Percentiles rank a stretch among this genome's conserved stretches.
Conservation (phyloP, 2,797 vertebrate species). For the Coccyzus lansbergi region DNA sequence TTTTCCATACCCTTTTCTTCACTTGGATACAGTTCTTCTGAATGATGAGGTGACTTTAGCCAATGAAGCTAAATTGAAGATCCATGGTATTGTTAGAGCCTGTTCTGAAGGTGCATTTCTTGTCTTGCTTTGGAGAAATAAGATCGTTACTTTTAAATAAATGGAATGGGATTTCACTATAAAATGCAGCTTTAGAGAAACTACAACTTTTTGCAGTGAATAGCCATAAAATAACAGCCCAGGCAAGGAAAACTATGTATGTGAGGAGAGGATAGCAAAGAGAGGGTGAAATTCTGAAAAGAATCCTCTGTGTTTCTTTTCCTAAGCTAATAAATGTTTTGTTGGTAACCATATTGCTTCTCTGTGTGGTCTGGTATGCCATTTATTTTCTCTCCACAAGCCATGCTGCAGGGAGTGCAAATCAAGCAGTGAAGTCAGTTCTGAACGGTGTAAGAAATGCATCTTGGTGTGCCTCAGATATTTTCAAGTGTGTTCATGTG, state of each 20-base stretch:
- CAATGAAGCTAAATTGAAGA: not conserved
- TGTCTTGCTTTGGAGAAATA: not conserved
- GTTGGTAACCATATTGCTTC: conserved; percentile 54
- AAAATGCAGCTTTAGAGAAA: conserved; percentile 22
- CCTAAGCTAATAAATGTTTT: conserved; percentile 40
- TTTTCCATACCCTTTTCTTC: conserved; percentile 40
- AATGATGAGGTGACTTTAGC: conserved; percentile 51
- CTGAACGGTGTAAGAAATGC: conserved; percentile 33
- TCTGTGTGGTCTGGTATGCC: conserved; percentile 49
- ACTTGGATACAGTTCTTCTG: not conserved
- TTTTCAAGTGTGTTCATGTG: not conserved
- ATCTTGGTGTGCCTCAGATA: not conserved
- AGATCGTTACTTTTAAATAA: conserved; percentile 5
- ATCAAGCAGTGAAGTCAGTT: conserved; percentile 10
- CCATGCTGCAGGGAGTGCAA: conserved; percentile 47
- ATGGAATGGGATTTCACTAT: not conserved
- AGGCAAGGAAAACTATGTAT: not conserved
- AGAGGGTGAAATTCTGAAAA: conserved; percentile 24
- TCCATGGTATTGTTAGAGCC: not conserved
- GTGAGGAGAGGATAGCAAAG: not conserved
- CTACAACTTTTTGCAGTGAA: not conserved
- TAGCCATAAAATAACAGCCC: not conserved
- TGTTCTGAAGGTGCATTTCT: not conserved
- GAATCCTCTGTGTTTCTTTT: conserved; percentile 28
- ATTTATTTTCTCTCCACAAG: conserved; percentile 51